A percentile compares a stretch with the other conserved stretches of the same genome.
These are phyloP conservation scores for Heliopora coerulea DNA, from an alignment of 92 coral and sea anemone species.

Conservation along the genomic window DNA sequence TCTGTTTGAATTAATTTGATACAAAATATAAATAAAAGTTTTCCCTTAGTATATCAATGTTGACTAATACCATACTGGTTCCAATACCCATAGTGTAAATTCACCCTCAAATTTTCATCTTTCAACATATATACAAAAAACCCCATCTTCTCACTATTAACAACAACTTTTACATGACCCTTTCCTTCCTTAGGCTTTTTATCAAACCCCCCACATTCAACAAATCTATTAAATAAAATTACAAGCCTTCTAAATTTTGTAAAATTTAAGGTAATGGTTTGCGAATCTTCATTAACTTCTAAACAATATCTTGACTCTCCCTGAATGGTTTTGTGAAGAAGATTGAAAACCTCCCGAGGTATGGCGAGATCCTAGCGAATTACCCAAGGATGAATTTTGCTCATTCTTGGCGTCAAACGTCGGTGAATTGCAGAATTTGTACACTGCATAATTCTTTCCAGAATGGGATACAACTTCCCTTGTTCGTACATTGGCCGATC, in stretches of 20 bases:
- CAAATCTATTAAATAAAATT: slow-evolving; percentile 37
- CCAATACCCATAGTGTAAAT: slow-evolving; percentile 44
- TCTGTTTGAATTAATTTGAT: no score
- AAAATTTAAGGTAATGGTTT: slow-evolving; percentile 39
- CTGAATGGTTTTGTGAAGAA: slow-evolving; percentile 18
- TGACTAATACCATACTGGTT: no score
- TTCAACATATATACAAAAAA: not conserved
- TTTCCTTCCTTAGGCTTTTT: no score
- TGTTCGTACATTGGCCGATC: slow-evolving; percentile 36
- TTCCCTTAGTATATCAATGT: no score
- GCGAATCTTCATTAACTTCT: slow-evolving; percentile 40
- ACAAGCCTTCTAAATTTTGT: slow-evolving; percentile 45
- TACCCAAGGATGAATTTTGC: slow-evolving; percentile 23
- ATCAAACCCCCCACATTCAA: no score
- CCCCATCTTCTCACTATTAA: slow-evolving; percentile 40
- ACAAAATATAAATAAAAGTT: no score
- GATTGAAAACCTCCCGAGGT: slow-evolving; percentile 24
- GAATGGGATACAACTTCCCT: slow-evolving; percentile 41
- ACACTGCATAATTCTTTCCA: slow-evolving; percentile 35
- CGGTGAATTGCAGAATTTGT: slow-evolving; percentile 34
- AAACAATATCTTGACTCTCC: slow-evolving; percentile 46
- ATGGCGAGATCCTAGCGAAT: not conserved
- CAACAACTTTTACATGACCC: slow-evolving; percentile 41
- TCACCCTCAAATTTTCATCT: slow-evolving; percentile 31
- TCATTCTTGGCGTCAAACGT: slow-evolving; percentile 4